Conservation (phyloP, 2,888 invertebrate species). For the Philaethria dido region DNA sequence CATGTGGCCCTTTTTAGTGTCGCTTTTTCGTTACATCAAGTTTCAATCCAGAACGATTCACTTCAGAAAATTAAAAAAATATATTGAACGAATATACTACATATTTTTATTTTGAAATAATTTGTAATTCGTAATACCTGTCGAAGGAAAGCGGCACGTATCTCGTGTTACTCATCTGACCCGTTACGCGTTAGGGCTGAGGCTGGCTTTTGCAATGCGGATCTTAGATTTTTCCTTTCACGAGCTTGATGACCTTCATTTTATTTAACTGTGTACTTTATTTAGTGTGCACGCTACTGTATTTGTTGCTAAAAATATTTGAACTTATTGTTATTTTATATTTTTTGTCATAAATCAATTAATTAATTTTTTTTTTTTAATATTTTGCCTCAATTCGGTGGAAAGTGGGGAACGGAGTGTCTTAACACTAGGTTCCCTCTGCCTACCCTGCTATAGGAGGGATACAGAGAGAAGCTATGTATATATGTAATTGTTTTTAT, state of each 20-base stretch:
- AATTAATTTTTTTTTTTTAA: too few species aligned
- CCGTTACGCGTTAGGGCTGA: conserved; percentile 30
- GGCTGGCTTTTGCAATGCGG: conserved; percentile 40
- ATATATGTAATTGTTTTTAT: too few species aligned
- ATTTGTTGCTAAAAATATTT: not conserved
- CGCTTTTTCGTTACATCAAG: too few species aligned
- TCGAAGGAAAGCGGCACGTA: conserved; percentile 30
- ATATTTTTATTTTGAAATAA: not conserved
- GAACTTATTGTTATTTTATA: not conserved
- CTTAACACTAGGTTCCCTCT: too few species aligned
- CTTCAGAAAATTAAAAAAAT: too few species aligned
- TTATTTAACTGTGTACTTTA: not conserved
- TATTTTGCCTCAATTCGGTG: too few species aligned
- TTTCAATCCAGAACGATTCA: too few species aligned
- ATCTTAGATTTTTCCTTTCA: conserved; percentile 43
- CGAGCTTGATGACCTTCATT: conserved; percentile 36
- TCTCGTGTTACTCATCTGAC: conserved; percentile 35
- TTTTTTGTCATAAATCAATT: not conserved
- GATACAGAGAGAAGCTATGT: too few species aligned
- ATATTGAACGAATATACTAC: not conserved
- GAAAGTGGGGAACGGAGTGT: too few species aligned
- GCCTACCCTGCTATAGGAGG: too few species aligned
- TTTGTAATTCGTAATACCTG: not conserved
- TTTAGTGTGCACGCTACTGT: not conserved
- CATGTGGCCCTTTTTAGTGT: too few species aligned